Base-by-base conservation (phyloP, 1,140 invertebrate genomes). In the Drosophila takahashii region DNA sequence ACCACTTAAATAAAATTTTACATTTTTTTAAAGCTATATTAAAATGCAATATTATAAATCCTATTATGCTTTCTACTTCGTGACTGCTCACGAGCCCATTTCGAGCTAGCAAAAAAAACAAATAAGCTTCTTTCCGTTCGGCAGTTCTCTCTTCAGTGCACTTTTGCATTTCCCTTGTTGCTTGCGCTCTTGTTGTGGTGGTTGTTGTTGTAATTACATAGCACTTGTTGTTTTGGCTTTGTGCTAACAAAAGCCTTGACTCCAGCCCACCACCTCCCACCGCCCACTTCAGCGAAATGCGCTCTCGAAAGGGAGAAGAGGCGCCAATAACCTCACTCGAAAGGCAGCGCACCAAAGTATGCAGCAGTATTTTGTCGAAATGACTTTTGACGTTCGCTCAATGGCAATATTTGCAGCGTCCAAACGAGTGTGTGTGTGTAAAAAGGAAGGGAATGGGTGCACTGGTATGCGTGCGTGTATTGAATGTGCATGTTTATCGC, bases 181-280 rank as follows among this genome's bases (percentile, higher is more conserved):
- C 47, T 47, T 37, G 26, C 32, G 57, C 15, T 15, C 15, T 41
- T 57, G 67, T 42, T 41, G 48, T 36, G 58, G 58, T 41, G 65
- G 56, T 36, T 62, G 61, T 66, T 61, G 74, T 65, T 81, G 73
- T 74, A 81, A 85, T 81, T 62, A 70, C 74, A 77, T 81, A 75
- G 81, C 74, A 86, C 81, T 85, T 85, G 77, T 75, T 85, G 81
- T 86, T 81, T 59, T 65, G 67, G 74, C 81, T 84, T 83, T 79
- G 58, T 45, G 64, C 76, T 71, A 84, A 84, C 80, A 84, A 83
- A 84, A 69, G 74, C 74, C 27, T 77, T 64, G 41, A 62, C 54
- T 51, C 16, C 48, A 37, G 26, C 15, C 36, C 36, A n/a, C n/a
- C 37, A 2, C n/a, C 0, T 5, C 5, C 27, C 27, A 29, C 29